phyloP scores from a whole-genome alignment of 2,888 invertebrate species.

The Tetropium fuscum region DNA sequence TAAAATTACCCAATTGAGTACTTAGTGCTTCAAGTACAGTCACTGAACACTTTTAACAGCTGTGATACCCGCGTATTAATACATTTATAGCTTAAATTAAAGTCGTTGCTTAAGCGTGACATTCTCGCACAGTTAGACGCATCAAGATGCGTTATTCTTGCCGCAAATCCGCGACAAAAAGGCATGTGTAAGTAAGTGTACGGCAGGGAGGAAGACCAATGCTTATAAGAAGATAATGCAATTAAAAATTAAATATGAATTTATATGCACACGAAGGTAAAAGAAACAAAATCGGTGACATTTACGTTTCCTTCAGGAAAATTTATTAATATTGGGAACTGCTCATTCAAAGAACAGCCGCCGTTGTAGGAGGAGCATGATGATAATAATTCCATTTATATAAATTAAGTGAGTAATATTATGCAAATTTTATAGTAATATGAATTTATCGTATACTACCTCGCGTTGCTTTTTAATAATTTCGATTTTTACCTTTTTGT shows the following conservation, averaged over 20 bases:
- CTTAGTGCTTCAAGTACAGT: no score
- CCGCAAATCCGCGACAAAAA: slow-evolving; percentile 3
- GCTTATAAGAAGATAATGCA: slow-evolving; percentile 36
- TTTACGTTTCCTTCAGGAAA: slow-evolving; percentile 35
- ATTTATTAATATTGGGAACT: slow-evolving; percentile 42
- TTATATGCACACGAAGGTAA: slow-evolving; percentile 42
- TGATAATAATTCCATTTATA: slow-evolving; percentile 33
- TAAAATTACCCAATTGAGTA: no score
- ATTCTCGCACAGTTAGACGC: no score
- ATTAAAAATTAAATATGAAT: slow-evolving; percentile 43
- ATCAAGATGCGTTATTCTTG: no score
- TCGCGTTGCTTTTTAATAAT: slow-evolving; percentile 11
- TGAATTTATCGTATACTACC: slow-evolving; percentile 16
- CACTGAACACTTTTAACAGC: no score
- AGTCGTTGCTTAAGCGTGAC: no score
- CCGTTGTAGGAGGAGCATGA: slow-evolving; percentile 39
- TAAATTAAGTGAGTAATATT: slow-evolving; percentile 21
- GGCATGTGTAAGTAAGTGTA: slow-evolving; percentile 1
- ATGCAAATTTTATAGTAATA: slow-evolving; percentile 28
- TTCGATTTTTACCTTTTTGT: slow-evolving; percentile 18
- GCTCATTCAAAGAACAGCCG: slow-evolving; percentile 39
- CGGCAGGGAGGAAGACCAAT: slow-evolving; percentile 4
- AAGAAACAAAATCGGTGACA: slow-evolving; percentile 39
- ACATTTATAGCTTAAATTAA: no score
- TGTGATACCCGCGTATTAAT: no score